Evolutionary conservation across 2,113 vertebrate genomes (phyloP).

Genomic region (Ammodytes dubius): DNA sequence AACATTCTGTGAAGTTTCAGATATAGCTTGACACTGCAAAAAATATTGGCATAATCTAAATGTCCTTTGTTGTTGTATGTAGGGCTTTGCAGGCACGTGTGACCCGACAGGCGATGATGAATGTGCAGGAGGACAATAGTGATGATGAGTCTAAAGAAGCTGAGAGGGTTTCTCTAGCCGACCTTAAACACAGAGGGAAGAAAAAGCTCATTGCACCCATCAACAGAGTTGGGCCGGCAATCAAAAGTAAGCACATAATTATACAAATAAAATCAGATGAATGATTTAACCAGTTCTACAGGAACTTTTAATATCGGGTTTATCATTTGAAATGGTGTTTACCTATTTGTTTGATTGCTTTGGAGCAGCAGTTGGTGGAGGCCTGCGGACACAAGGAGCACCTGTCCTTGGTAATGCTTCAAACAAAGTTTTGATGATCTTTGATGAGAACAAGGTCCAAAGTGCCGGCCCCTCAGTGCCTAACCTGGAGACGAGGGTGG

Average conservation of each 20-base stretch:
- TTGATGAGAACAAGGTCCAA: constrained; percentile 89
- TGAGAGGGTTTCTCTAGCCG: constrained; percentile 88
- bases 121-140: constrained; percentile 79
- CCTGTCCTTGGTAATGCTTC: constrained; percentile 72
- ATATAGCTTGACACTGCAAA: background rate
- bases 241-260: constrained; percentile 84
- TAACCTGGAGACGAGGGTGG: constrained; percentile 85
- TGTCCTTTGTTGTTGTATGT: constrained; percentile 11
- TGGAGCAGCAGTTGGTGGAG: constrained; percentile 79
- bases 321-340: background rate
- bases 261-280: background rate
- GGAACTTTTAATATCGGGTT: background rate
- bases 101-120: constrained; percentile 88
- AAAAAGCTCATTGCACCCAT: constrained; percentile 89
- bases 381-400: constrained; percentile 77
- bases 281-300: background rate
- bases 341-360: background rate
- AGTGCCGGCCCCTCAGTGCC: constrained; percentile 73
- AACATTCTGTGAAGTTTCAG: background rate
- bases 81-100: constrained; percentile 95
- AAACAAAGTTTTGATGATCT: constrained; percentile 85
- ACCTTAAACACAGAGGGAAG: constrained; percentile 92
- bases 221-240: constrained; percentile 84
- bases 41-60: background rate
- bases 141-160: constrained; percentile 73